These are phyloP conservation scores for Ursus arctos DNA, from an alignment of 2,113 vertebrate species.

Conservation along the genomic window DNA sequence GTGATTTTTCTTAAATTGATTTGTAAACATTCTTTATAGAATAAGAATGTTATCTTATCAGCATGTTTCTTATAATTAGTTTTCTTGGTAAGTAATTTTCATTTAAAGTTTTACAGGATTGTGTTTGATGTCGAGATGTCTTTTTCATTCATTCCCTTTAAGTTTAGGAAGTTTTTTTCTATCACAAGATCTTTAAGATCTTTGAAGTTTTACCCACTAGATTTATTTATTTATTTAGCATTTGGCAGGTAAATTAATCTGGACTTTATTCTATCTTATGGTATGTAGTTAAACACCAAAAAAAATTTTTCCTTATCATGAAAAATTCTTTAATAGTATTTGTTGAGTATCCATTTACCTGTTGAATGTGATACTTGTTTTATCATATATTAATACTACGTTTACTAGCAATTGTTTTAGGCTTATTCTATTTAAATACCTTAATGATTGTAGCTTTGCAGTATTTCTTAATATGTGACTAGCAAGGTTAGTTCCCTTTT, in stretches of 20 bases:
- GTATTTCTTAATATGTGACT: not conserved
- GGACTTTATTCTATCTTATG: not conserved
- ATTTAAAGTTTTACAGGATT: not conserved
- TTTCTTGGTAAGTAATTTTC: slow-evolving; percentile 23
- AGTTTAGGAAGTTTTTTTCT: not conserved
- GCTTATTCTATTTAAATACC: not conserved
- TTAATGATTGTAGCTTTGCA: not conserved
- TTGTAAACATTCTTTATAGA: slow-evolving; percentile 33
- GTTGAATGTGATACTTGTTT: not conserved
- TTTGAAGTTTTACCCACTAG: not conserved
- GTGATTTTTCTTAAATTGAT: slow-evolving; percentile 51
- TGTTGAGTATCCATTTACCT: slow-evolving; percentile 1
- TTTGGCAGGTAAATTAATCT: slow-evolving; percentile 12
- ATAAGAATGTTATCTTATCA: not conserved
- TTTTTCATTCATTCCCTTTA: slow-evolving; percentile 17
- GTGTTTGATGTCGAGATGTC: not conserved
- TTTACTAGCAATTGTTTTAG: not conserved
- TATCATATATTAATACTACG: not conserved
- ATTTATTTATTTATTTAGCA: not conserved
- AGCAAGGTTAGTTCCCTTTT: not conserved
- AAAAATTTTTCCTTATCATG: not conserved
- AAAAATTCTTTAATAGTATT: not conserved
- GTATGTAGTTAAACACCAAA: not conserved
- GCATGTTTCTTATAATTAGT: not conserved
- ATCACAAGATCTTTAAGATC: not conserved